Evolutionary conservation across 2,888 invertebrate genomes (phyloP).

Genomic region (Tenthredo livida): DNA sequence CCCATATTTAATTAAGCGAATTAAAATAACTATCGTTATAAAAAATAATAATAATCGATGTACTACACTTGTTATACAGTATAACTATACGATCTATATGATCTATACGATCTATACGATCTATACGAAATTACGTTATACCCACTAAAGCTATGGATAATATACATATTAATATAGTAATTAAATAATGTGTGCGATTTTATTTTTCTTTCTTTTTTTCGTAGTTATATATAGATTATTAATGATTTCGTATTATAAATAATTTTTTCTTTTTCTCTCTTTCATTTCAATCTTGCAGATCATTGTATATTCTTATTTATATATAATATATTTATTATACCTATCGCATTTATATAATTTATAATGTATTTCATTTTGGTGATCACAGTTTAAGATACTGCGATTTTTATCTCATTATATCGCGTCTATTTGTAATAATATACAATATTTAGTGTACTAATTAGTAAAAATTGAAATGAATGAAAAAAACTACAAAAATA

Average conservation of each 20-base stretch:
- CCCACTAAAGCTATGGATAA: neutral
- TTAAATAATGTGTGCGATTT: neutral
- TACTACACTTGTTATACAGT: neutral
- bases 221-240: neutral
- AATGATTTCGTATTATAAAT: no score
- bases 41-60: no score
- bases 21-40: no score
- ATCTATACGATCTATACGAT: no score
- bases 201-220: neutral
- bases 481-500: neutral
- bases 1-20: no score
- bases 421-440: neutral
- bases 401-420: neutral
- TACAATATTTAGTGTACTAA: neutral
- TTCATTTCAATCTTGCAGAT: neutral
- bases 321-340: neutral
- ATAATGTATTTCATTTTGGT: neutral
- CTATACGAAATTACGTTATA: neutral
- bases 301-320: neutral
- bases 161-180: neutral
- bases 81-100: neutral
- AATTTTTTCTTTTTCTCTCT: neutral
- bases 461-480: neutral
- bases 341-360: no score
- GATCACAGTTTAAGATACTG: slow-evolving; percentile 12